These are phyloP conservation scores for Malachius bipustulatus DNA, from an alignment of 2,888 invertebrate species.

Conservation along the genomic window DNA sequence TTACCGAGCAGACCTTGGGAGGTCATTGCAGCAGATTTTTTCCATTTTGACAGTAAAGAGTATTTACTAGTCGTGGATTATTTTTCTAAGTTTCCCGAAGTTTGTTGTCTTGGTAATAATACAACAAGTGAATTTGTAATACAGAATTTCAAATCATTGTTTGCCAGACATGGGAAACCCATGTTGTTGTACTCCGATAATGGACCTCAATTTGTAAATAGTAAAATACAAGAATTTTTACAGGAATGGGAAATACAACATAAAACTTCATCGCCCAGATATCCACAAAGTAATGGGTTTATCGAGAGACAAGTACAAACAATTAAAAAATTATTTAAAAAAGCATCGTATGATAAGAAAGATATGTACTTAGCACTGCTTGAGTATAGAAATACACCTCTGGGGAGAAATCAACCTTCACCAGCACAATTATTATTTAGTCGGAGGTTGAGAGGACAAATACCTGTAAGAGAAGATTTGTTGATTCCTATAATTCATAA, in stretches of 20 bases:
- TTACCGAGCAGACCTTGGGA: slow-evolving; percentile 11
- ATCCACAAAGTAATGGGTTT: slow-evolving; percentile 7
- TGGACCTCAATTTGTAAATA: slow-evolving; percentile 1
- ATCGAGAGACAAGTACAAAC: too few relatives aligned
- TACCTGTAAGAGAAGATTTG: slow-evolving; percentile 1
- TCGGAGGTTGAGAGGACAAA: slow-evolving; percentile 2
- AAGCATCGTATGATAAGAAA: slow-evolving; percentile 13
- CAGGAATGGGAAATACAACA: neutral
- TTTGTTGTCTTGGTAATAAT: slow-evolving; percentile 2
- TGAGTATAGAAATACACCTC: slow-evolving; percentile 16
- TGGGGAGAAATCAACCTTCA: slow-evolving; percentile 6
- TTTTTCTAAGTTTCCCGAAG: slow-evolving; percentile 10
- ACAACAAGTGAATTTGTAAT: slow-evolving; percentile 5
- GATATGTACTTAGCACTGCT: slow-evolving; percentile 16
- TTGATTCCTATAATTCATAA: neutral
- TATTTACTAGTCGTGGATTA: slow-evolving; percentile 5
- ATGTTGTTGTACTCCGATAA: neutral
- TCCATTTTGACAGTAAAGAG: slow-evolving; percentile 7
- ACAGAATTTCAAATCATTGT: slow-evolving; percentile 10
- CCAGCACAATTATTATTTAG: slow-evolving; percentile 5
- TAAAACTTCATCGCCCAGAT: slow-evolving; percentile 2
- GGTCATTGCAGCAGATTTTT: slow-evolving; percentile 13
- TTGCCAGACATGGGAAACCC: slow-evolving; percentile 12
- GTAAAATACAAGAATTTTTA: neutral
- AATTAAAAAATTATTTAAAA: slow-evolving; percentile 6